phyloP scores from a whole-genome alignment of 2,888 invertebrate genomes.

The Tuberolachnus salignus region DNA sequence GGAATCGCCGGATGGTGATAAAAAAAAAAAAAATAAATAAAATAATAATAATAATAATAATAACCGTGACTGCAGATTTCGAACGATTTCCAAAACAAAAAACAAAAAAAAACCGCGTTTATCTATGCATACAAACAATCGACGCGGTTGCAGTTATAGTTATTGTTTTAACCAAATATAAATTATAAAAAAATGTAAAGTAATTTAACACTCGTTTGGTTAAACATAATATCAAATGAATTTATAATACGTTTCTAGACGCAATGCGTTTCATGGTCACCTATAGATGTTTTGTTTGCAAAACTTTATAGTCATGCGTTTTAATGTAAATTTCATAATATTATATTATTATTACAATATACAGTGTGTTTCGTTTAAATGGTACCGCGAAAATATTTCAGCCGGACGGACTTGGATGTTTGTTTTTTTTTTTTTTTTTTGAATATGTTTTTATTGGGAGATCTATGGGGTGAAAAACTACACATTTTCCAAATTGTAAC shows the following conservation, averaged over 20 bases:
- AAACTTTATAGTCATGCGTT: conserved; percentile 17
- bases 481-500: too few species aligned
- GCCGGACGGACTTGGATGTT: too few species aligned
- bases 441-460: too few species aligned
- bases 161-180: neutral
- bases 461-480: too few species aligned
- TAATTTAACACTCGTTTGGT: neutral
- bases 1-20: too few species aligned
- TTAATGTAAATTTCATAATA: conserved; percentile 12
- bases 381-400: too few species aligned
- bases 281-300: conserved; percentile 16
- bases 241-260: conserved; percentile 11
- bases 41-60: too few species aligned
- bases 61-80: neutral
- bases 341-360: too few species aligned
- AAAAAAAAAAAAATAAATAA: too few species aligned
- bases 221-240: neutral
- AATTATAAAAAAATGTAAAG: conserved; percentile 8
- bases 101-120: too few species aligned
- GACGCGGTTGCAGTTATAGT: neutral
- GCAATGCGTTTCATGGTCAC: conserved; percentile 10
- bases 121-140: conserved; percentile 2
- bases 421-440: too few species aligned
- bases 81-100: neutral
- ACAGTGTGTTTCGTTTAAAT: too few species aligned